Evolutionary conservation across 2,888 invertebrate genomes (phyloP).

Genomic region (Philhelius pedissequus): DNA sequence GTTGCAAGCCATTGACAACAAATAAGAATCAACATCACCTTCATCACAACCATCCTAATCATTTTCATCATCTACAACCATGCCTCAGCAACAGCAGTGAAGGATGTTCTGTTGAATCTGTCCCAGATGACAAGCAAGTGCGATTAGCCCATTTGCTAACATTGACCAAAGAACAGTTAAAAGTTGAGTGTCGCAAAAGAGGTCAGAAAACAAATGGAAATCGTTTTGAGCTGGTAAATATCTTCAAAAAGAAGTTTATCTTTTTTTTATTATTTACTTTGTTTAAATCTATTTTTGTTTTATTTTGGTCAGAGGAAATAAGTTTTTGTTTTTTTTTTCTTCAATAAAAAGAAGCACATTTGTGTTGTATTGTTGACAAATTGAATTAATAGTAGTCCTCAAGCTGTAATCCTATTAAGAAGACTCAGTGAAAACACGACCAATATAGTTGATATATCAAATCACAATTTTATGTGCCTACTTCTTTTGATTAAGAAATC

Average conservation of each 20-base stretch:
- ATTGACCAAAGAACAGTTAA: constrained; percentile 85
- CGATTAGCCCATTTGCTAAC: constrained; percentile 79
- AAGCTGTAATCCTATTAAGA: background rate
- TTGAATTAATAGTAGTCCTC: background rate
- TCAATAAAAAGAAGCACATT: background rate
- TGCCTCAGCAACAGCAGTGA: constrained; percentile 24
- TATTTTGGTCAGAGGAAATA: background rate
- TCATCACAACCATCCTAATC: constrained; percentile 20
- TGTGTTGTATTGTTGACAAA: too few species aligned
- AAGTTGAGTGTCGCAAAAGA: constrained; percentile 84
- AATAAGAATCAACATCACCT: constrained; percentile 18
- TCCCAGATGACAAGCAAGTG: constrained; percentile 70
- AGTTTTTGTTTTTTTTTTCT: background rate
- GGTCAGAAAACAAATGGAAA: constrained; percentile 85
- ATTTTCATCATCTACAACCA: constrained; percentile 25
- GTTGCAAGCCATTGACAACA: constrained; percentile 15
- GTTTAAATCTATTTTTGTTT: background rate
- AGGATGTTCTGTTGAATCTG: constrained; percentile 18
- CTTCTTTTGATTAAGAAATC: too few species aligned
- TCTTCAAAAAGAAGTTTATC: constrained; percentile 36
- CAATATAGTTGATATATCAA: background rate
- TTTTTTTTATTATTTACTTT: constrained; percentile 4
- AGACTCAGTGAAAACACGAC: background rate
- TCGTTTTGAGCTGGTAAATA: constrained; percentile 85
- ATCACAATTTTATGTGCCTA: too few species aligned